Evolutionary conservation across 2,113 vertebrate genomes (phyloP).

Genomic region (Hyperoodon ampullatus): DNA sequence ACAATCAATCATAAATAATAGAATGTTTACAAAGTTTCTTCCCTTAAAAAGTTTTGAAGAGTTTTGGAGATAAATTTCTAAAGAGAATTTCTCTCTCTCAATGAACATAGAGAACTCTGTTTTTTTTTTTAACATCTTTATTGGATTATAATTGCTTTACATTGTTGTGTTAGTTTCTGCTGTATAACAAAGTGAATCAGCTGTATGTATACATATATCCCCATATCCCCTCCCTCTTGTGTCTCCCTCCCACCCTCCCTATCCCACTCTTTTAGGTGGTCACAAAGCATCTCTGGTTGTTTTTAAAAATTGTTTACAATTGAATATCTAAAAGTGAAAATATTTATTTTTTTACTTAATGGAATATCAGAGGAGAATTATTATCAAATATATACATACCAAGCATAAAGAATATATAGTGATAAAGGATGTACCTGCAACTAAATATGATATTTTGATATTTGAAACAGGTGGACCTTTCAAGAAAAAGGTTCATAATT

Average conservation of each 20-base stretch:
- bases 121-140: neutral
- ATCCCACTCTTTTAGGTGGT: no score
- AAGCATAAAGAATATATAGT: conserved; percentile 36
- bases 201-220: no score
- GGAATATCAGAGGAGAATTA: conserved; percentile 54
- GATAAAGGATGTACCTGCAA: conserved; percentile 71
- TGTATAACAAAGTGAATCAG: no score
- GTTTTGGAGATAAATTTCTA: neutral
- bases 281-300: neutral
- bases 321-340: conserved; percentile 58
- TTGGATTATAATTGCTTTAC: no score
- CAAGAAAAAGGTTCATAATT: conserved; percentile 92
- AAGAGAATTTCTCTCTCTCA: neutral
- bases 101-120: neutral
- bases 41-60: neutral
- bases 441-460: conserved; percentile 89
- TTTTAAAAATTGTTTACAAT: conserved; percentile 45
- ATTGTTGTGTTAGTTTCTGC: no score
- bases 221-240: no score
- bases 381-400: conserved; percentile 18
- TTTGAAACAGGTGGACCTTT: conserved; percentile 93
- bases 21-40: neutral
- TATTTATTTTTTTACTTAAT: conserved; percentile 50
- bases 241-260: no score
- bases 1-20: conserved; percentile 11